Evolutionary conservation across 2,888 invertebrate species (phyloP).

Genomic region (Oscheius myriophilus): DNA sequence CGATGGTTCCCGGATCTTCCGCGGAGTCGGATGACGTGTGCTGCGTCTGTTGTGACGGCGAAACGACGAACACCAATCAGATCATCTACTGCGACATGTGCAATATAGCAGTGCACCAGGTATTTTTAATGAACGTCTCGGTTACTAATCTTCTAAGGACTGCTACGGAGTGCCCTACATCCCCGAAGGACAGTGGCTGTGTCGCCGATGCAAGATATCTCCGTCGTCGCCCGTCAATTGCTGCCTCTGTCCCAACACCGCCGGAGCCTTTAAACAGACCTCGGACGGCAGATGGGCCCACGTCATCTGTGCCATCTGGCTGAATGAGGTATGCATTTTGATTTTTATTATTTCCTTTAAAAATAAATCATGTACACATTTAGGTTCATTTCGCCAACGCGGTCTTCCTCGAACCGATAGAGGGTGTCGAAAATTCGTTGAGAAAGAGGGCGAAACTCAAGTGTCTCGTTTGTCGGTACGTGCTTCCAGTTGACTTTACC

Average conservation of each 20-base stretch:
- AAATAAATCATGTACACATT: conserved; percentile 27
- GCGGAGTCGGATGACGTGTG: conserved; percentile 81
- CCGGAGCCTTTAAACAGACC: conserved; percentile 94
- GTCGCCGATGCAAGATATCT: conserved; percentile 92
- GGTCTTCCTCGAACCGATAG: conserved; percentile 85
- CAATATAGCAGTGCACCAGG: conserved; percentile 95
- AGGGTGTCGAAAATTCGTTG: conserved; percentile 76
- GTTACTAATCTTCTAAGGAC: conserved; percentile 41
- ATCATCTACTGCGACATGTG: conserved; percentile 99
- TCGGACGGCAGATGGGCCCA: conserved; percentile 97
- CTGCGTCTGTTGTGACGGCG: conserved; percentile 96
- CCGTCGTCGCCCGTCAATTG: conserved; percentile 93
- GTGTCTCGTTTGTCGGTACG: conserved; percentile 85
- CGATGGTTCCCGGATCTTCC: conserved; percentile 7
- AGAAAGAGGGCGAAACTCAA: conserved; percentile 85
- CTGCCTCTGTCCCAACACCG: conserved; percentile 95
- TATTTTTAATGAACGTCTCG: conserved; percentile 34
- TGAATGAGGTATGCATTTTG: conserved; percentile 85
- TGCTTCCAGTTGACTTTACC: not conserved
- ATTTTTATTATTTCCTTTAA: not conserved
- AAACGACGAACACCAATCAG: conserved; percentile 97
- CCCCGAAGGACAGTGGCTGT: conserved; percentile 97
- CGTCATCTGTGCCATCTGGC: conserved; percentile 98
- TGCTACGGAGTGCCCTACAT: conserved; percentile 98
- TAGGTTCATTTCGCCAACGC: conserved; percentile 86